phyloP scores from a whole-genome alignment of 2,797 vertebrate species.

The Lateolabrax maculatus region DNA sequence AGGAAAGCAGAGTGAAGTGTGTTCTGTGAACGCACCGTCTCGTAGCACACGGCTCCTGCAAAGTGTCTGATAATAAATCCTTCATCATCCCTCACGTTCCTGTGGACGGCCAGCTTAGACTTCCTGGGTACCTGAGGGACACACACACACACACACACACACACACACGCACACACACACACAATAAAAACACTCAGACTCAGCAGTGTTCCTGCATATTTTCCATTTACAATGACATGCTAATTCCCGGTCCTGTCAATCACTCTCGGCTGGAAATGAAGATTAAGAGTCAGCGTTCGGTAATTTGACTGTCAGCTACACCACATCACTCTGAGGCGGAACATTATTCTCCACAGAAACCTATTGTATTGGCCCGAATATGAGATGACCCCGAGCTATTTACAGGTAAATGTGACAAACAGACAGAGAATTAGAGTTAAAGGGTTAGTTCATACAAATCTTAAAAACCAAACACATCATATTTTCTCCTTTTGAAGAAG shows the following conservation, averaged over 20 bases:
- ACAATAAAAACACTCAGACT: conserved; percentile 6
- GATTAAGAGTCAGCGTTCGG: conserved; percentile 33
- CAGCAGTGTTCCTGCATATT: conserved; percentile 21
- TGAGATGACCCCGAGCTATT: background rate
- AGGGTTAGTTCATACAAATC: no score
- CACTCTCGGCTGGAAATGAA: conserved; percentile 27
- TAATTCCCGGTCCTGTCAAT: conserved; percentile 42
- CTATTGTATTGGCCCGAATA: background rate
- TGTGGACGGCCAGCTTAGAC: conserved; percentile 94
- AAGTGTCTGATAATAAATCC: conserved; percentile 97
- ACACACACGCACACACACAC: conserved; percentile 23
- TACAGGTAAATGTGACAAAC: no score
- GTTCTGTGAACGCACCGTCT: conserved; percentile 87
- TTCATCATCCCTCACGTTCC: conserved; percentile 97
- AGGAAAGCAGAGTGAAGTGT: background rate
- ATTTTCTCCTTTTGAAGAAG: no score
- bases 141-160: conserved; percentile 19
- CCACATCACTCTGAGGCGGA: background rate
- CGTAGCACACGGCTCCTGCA: conserved; percentile 98
- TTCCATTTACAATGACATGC: conserved; percentile 16
- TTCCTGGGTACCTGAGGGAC: conserved; percentile 93
- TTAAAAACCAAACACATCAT: no score
- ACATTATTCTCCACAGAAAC: background rate
- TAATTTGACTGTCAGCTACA: conserved; percentile 23
- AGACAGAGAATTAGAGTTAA: no score